Percentiles rank a stretch among this genome's conserved stretches.
phyloP scores from a whole-genome alignment of 2,113 vertebrate species.

The Caracal caracal region DNA sequence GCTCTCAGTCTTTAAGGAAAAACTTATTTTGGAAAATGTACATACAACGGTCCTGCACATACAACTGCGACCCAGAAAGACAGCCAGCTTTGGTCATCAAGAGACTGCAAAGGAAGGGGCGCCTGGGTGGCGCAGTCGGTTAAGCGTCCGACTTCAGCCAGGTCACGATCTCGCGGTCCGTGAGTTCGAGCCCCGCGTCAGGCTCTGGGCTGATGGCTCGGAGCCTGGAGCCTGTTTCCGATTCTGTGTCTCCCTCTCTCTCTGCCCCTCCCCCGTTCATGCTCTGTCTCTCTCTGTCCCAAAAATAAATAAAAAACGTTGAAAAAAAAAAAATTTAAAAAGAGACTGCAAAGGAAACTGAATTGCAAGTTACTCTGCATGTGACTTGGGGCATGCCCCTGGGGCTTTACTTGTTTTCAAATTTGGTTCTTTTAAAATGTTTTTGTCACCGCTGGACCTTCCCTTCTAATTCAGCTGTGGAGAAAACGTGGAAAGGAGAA shows the following conservation, averaged over 20 bases:
- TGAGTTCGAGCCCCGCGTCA: no score
- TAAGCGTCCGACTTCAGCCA: no score
- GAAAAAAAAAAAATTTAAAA: no score
- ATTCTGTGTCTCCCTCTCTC: no score
- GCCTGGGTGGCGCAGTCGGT: no score
- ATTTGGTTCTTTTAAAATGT: neutral
- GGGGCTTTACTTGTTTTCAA: neutral
- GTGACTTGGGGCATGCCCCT: neutral
- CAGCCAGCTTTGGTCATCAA: neutral
- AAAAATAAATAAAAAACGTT: no score
- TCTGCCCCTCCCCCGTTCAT: no score
- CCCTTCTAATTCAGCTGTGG: neutral
- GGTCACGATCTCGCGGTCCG: no score
- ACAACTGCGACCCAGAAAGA: neutral
- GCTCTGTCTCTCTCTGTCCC: no score
- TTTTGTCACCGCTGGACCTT: neutral
- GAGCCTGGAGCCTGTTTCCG: no score
- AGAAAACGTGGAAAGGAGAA: neutral
- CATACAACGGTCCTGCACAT: neutral
- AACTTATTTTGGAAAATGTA: neutral
- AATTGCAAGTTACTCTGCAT: conserved; percentile 1
- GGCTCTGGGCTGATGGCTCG: no score
- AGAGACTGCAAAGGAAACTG: neutral
- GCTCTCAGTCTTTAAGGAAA: neutral
- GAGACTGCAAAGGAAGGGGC: neutral